These are phyloP conservation scores for Nannobrachium achirus DNA, from an alignment of 2,113 vertebrate species.

Conservation along the genomic window DNA sequence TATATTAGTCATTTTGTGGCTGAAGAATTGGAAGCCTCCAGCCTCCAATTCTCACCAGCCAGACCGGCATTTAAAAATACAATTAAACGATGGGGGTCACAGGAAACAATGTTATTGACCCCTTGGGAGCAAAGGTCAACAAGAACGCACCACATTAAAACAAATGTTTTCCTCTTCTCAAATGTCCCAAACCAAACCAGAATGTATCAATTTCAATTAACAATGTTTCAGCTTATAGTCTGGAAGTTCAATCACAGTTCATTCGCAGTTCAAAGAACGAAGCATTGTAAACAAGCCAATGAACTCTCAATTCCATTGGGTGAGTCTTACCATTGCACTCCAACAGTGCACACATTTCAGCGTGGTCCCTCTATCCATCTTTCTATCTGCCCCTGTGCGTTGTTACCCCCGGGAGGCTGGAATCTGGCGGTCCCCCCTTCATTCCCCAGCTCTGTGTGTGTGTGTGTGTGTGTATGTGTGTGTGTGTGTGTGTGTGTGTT, in stretches of 20 bases:
- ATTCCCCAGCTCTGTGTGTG: constrained; percentile 44
- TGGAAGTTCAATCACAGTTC: constrained; percentile 36
- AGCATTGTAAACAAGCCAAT: constrained; percentile 43
- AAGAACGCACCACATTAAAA: constrained; percentile 56
- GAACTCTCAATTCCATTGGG: constrained; percentile 40
- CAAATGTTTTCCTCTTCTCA: constrained; percentile 44
- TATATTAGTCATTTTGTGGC: constrained; percentile 72
- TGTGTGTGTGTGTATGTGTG: too few species aligned
- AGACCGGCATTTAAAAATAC: too few species aligned
- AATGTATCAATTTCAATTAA: constrained; percentile 34
- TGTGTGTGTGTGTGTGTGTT: constrained; percentile 6
- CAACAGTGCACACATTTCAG: constrained; percentile 40
- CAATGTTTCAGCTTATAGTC: constrained; percentile 40
- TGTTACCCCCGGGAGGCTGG: constrained; percentile 51
- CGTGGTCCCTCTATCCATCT: constrained; percentile 54
- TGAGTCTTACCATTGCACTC: constrained; percentile 70
- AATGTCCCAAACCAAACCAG: constrained; percentile 25
- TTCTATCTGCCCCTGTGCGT: constrained; percentile 33
- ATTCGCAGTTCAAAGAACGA: constrained; percentile 46
- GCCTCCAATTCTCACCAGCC: constrained; percentile 10
- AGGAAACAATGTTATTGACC: constrained; percentile 59
- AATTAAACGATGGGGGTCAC: constrained; percentile 24
- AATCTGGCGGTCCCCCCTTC: constrained; percentile 57
- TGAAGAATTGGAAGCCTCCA: constrained; percentile 42
- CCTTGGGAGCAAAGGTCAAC: constrained; percentile 52